Evolutionary conservation across 1,140 invertebrate genomes (phyloP).

Genomic region (Sycobia sp.): DNA sequence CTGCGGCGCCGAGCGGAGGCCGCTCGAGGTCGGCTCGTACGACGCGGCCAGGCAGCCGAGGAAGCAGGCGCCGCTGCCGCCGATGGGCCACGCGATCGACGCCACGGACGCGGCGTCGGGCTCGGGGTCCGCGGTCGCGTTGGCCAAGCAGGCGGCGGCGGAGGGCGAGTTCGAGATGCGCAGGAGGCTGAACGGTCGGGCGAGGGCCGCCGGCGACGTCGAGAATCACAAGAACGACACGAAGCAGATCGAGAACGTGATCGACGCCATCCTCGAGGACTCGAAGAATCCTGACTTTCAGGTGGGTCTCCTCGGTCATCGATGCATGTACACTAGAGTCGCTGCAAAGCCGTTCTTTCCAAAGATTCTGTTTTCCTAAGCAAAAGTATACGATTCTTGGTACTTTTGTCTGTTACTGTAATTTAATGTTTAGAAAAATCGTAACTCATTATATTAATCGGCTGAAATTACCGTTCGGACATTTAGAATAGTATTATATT

Average conservation of each 20-base stretch:
- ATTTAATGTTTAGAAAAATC: background rate
- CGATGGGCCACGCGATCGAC: background rate
- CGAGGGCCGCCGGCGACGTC: constrained; percentile 47
- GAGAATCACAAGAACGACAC: constrained; percentile 57
- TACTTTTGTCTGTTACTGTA: background rate
- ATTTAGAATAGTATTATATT: no score
- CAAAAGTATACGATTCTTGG: background rate
- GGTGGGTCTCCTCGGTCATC: constrained; percentile 44
- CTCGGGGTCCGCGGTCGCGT: no score
- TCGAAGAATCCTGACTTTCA: constrained; percentile 60
- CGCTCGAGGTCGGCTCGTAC: constrained; percentile 31
- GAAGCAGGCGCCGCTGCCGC: constrained; percentile 2
- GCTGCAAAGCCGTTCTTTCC: no score
- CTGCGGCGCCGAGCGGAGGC: constrained; percentile 37
- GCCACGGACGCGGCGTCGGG: background rate
- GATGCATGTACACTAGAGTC: no score
- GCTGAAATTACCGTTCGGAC: no score
- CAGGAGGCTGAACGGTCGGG: constrained; percentile 47
- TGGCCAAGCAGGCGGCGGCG: accelerated
- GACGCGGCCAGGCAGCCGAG: constrained; percentile 15
- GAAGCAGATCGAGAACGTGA: constrained; percentile 59
- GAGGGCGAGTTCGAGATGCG: constrained; percentile 46
- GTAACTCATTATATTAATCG: no score
- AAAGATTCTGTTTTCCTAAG: background rate
- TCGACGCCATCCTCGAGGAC: constrained; percentile 59